Conservation (phyloP, 2,797 vertebrate species). For the Odontamblyopus rebecca region DNA sequence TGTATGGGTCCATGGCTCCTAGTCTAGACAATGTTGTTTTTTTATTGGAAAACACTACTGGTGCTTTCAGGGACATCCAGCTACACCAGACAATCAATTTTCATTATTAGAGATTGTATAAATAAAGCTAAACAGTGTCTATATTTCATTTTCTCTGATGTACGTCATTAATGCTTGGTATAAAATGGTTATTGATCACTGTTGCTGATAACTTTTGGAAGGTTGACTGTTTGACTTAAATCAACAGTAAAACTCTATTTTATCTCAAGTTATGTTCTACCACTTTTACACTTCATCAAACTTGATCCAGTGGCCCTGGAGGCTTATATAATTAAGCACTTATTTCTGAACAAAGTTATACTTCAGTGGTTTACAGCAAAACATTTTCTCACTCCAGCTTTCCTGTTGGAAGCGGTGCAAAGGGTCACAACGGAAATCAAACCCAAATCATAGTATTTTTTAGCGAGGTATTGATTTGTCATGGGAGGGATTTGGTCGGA, state of each 20-base stretch:
- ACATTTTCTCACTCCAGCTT: conserved; percentile 10
- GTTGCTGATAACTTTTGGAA: background rate
- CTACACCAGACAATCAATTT: no score
- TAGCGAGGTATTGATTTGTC: conserved; percentile 55
- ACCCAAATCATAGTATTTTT: conserved; percentile 15
- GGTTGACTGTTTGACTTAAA: background rate
- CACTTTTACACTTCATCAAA: conserved; percentile 2
- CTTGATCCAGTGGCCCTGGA: conserved; percentile 9
- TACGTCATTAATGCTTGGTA: background rate
- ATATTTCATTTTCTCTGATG: no score
- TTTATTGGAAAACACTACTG: no score
- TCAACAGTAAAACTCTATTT: background rate
- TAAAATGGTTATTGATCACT: background rate
- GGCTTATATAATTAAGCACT: conserved; percentile 10
- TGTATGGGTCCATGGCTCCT: no score
- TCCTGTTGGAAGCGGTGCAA: conserved; percentile 43
- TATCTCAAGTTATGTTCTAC: background rate
- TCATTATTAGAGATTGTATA: no score
- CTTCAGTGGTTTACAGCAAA: conserved; percentile 16
- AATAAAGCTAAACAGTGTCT: no score
- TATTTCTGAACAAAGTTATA: conserved; percentile 1
- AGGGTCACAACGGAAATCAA: conserved; percentile 42
- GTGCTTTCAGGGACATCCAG: no score
- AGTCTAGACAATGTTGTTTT: no score
- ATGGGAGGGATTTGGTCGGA: conserved; percentile 48